Base-by-base conservation (phyloP, 2,797 vertebrate genomes). In the Rhinichthys osculus region DNA sequence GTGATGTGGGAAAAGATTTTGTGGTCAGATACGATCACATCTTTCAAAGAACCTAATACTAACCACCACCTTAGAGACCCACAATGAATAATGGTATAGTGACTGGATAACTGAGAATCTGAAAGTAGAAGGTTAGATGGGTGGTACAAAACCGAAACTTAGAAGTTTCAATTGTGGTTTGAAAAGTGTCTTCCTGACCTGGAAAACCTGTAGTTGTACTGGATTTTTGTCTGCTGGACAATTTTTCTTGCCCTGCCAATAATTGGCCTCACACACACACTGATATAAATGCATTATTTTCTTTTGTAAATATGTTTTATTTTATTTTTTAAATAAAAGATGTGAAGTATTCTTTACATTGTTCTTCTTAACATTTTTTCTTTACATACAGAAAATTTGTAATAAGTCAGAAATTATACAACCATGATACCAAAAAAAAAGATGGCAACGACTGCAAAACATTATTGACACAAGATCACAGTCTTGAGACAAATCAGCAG, bases 1-100 rank as follows among this genome's bases (percentile, higher is more conserved):
- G n/a, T 5, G 21, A 64, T 59, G 17, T 47, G 69, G 69, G 70
- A 66, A 74, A 7, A 35, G 19, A 74, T 47, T 83, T 83, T 8
- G 21, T 73, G 54, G 19, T 73, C 21, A 16, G n/a, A 62, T 82
- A 54, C 64, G 13, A 62, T 54, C n/a, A 44, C 2, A 4, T 47
- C 17, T 62, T 62, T 44, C 19, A 83, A 33, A 83, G 54, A 57
- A 23, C 30, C 54, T 33, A 30, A 42, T 19, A 30, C 35, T 54
- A 64, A n/a, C 4, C 54, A 40, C 11, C 54, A 59, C 21, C 50
- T 70, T 10, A 23, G 19, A 57, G 54, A 57, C 67, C 79, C 70
- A 64, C n/a, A 10, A 27, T 47, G 67, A 72, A 30, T 38, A 16
- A 9, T 59, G 27, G 35, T 50, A 74, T 33, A 40, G 38, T 59